These are phyloP conservation scores for Candoia aspera DNA, from an alignment of 2,113 vertebrate species.

Conservation along the genomic window DNA sequence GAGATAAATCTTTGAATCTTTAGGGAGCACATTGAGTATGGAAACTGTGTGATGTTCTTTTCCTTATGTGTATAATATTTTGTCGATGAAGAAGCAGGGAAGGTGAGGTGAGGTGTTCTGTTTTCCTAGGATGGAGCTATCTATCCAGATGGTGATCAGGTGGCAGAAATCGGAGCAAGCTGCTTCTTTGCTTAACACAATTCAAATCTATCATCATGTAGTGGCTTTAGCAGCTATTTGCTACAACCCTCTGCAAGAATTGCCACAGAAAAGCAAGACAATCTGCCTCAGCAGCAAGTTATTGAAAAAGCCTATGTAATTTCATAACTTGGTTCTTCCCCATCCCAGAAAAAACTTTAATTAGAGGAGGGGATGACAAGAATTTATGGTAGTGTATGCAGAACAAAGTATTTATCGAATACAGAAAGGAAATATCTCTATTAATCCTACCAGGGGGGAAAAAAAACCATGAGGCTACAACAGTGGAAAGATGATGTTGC, in stretches of 20 bases:
- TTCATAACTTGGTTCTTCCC: conserved; percentile 65
- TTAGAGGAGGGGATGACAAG: conserved; percentile 66
- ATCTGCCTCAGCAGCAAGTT: conserved; percentile 65
- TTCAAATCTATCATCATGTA: conserved; percentile 62
- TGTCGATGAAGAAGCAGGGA: conserved; percentile 67
- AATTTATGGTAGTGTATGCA: conserved; percentile 62
- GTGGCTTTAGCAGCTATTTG: conserved; percentile 65
- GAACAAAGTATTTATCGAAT: conserved; percentile 53
- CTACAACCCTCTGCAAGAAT: conserved; percentile 71
- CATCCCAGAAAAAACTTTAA: conserved; percentile 67
- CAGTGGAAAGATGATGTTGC: conserved; percentile 29
- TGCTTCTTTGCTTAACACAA: conserved; percentile 51
- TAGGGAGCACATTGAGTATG: conserved; percentile 56
- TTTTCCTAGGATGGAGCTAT: conserved; percentile 66
- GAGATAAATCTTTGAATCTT: conserved; percentile 39
- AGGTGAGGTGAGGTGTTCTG: conserved; percentile 56
- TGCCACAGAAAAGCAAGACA: conserved; percentile 68
- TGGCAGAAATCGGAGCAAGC: conserved; percentile 55
- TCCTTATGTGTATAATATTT: conserved; percentile 68
- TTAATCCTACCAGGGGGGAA: conserved; percentile 41
- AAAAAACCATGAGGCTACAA: conserved; percentile 40
- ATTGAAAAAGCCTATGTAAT: conserved; percentile 70
- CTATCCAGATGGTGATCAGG: conserved; percentile 44
- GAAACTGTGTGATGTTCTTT: conserved; percentile 72
- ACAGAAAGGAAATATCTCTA: conserved; percentile 40